Conservation (phyloP, 1,140 invertebrate species). For the Platorchestia sp. region DNA sequence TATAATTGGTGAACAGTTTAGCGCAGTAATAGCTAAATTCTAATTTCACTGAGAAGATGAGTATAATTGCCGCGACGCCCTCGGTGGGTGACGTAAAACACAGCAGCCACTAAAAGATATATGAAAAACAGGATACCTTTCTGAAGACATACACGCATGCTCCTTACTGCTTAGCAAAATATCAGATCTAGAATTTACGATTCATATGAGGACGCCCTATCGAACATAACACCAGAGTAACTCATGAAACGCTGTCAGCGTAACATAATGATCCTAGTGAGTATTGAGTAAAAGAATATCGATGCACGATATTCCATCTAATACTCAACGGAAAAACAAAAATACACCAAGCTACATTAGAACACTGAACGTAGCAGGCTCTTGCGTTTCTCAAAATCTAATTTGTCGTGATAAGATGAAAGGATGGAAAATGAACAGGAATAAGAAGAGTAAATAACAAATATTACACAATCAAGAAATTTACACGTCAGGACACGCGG, state of each 20-base stretch:
- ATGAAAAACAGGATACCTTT: conserved; percentile 33
- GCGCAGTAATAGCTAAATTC: background rate
- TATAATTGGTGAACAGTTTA: background rate
- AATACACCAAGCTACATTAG: conserved; percentile 12
- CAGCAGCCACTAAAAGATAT: conserved; percentile 12
- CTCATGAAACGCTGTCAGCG: background rate
- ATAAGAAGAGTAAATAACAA: background rate
- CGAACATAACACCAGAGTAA: background rate
- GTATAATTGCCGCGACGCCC: conserved; percentile 30
- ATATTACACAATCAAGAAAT: background rate
- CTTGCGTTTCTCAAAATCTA: background rate
- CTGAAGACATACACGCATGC: conserved; percentile 23
- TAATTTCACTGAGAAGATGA: conserved; percentile 39
- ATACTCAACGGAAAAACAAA: conserved; percentile 20
- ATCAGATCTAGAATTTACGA: conserved; percentile 55
- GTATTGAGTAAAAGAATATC: conserved; percentile 46
- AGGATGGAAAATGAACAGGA: background rate
- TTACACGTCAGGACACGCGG: background rate
- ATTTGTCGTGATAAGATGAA: background rate
- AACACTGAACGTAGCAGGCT: background rate
- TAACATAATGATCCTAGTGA: conserved; percentile 6
- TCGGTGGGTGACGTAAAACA: conserved; percentile 31
- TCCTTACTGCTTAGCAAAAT: conserved; percentile 31
- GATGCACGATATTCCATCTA: background rate
- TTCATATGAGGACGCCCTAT: background rate